Conservation (phyloP, 2,888 invertebrate genomes). For the Stegana nigrithorax region DNA sequence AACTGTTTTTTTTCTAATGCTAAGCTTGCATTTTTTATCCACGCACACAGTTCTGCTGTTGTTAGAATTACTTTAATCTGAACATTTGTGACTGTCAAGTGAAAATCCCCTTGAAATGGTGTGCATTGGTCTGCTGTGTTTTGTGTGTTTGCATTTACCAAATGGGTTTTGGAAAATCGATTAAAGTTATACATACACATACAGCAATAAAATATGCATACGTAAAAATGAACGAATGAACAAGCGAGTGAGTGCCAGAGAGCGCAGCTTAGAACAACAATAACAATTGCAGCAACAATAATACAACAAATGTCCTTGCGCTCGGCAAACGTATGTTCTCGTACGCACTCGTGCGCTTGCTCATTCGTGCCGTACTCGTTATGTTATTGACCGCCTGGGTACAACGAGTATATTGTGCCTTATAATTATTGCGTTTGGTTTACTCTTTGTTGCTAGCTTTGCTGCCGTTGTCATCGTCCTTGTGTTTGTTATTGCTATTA, state of each 20-base stretch:
- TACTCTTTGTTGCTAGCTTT: not conserved
- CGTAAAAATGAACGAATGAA: not conserved
- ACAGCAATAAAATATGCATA: conserved; percentile 27
- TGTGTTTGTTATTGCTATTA: not conserved
- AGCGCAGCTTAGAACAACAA: conserved; percentile 17
- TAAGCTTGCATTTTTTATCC: conserved; percentile 9
- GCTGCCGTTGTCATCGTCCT: not conserved
- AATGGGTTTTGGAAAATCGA: conserved; percentile 66
- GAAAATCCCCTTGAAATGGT: conserved; percentile 32
- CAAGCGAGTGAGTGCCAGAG: too few species aligned
- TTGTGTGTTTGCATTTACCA: conserved; percentile 39
- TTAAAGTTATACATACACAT: conserved; percentile 57
- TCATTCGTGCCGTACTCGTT: not conserved
- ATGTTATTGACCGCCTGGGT: too few species aligned
- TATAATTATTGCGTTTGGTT: too few species aligned
- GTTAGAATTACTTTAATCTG: conserved; percentile 32
- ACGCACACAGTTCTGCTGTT: not conserved
- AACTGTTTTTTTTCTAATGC: too few species aligned
- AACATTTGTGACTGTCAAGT: conserved; percentile 45
- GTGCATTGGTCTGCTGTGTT: conserved; percentile 20
- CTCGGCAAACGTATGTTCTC: not conserved
- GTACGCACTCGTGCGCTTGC: not conserved
- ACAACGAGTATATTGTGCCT: too few species aligned
- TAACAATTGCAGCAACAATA: conserved; percentile 25
- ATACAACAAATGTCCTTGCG: too few species aligned